Evolutionary conservation across 2,888 invertebrate species (phyloP), one percentile per base, ranked within the genome.

Genomic region (Dasypolia templi): DNA sequence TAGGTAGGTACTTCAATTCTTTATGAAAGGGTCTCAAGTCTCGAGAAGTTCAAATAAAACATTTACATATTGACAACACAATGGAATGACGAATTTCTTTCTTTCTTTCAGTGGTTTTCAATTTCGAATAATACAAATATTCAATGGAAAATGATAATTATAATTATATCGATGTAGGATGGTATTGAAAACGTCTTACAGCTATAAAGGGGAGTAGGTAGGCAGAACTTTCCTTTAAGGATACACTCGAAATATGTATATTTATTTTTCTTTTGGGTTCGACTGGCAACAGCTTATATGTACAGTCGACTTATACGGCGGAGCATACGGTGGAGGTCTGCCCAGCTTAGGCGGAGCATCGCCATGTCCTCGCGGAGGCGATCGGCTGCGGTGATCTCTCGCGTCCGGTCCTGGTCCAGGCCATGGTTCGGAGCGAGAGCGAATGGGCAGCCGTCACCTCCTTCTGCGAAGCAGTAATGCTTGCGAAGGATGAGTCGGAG

Each of bases 21-120:
- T 56, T 56, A 68, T 68, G 61, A 75, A 49, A 75, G 62, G 29
- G 17, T 76, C 39, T 17, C 29, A 35, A 56, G 12, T 49, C n/a
- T 49, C 49, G 9, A 53, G 3, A 46, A 53, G 49, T 53, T 55
- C 53, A 53, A 55, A 74, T 74, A 35, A 56, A 73, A 35, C 32
- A 53, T 51, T 69, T 22, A 42, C 42, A 14, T 69, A 51, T 65
- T 42, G n/a, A 39, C 19, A 56, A 39, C 39, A 63, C 46, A 46
- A 72, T 56, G 32, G n/a, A 17, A 49, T 17, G 32, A 42, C 11
- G 26, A 62, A 72, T 46, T 46, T 55, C 14, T 62, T 44, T 22
- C 4, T 39, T 55, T 46, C 9, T 29, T 35, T 29, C 22, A 7
- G 5, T 42, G 71, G 3, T n/a, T 32, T 67, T 67, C 44, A 61